Evolutionary conservation across 2,888 invertebrate species (phyloP), one percentile per base, ranked within the genome.

Genomic region (Pyralis farinalis): DNA sequence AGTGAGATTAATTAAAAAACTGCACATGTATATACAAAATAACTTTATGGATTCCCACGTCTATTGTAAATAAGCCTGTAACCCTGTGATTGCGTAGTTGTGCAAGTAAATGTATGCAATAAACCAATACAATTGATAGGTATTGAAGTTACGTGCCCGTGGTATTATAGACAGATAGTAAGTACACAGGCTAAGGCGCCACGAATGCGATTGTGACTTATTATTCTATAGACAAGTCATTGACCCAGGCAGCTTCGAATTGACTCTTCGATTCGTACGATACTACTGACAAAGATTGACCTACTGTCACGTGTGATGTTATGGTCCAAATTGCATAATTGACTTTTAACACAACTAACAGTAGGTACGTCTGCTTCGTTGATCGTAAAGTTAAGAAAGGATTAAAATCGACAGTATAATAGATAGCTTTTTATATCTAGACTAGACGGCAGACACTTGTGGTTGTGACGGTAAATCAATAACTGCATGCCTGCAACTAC

Each of bases 151-250:
- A 50, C 53, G 56, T 52, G 55, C 7, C 5, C 25, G 25, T 8
- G 8, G 25, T 16, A 25, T 64, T 62, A 64, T 60, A 67, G 58
- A 67, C 66, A 63, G 58, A 69, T 65, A 61, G 55, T 51, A 62
- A 68, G 54, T 51, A 61, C 60, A 63, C 66, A 62, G 51, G 46
- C 53, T 47, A 50, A 70, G 70, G 70, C 65, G 64, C 63, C 63
- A 64, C 71, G 63, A 33, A 42, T 75, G 64, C 63, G 63, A 73
- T 71, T 75, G 71, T 67, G 63, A 27, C 9, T 36, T 28, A 70
- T 59, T 63, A 63, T 59, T 50, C 49, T 57, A 58, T 59, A 49
- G 55, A 62, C 59, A 60, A 73, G 85, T 83, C 86, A 80, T 77
- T 69, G 82, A 82, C 83, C 85, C 61, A 61, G 57, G 58, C 58